Percentiles rank a stretch among this genome's conserved stretches.
Evolutionary conservation across 2,888 invertebrate species (phyloP).

Genomic region (Diarsia mendica): DNA sequence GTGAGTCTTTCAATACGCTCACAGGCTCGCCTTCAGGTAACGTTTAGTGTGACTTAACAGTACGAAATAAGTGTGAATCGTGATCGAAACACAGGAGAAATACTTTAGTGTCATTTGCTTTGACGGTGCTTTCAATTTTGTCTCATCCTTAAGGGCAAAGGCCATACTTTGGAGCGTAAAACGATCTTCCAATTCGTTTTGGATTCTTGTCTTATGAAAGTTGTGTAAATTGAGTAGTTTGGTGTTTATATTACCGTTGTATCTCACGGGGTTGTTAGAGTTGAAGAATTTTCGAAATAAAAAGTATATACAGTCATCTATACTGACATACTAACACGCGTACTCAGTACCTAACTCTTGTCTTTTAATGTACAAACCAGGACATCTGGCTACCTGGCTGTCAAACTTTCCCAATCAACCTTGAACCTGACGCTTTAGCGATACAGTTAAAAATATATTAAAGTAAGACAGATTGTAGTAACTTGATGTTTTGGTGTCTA

Average conservation of each 20-base stretch:
- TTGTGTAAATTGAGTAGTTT: constrained; percentile 1
- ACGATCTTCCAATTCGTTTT: constrained; percentile 57
- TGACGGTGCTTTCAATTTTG: constrained; percentile 73
- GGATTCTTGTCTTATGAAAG: constrained; percentile 24
- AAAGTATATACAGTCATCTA: too few species aligned
- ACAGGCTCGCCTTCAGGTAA: constrained; percentile 75
- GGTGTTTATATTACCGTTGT: constrained; percentile 9
- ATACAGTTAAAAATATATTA: too few species aligned
- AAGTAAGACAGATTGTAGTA: too few species aligned
- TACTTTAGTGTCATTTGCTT: constrained; percentile 76
- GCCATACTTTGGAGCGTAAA: constrained; percentile 61
- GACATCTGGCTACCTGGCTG: too few species aligned
- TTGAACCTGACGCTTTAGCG: too few species aligned
- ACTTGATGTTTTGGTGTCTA: too few species aligned
- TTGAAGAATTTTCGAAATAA: too few species aligned
- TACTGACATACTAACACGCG: too few species aligned
- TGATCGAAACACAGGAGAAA: constrained; percentile 72
- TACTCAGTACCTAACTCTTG: too few species aligned
- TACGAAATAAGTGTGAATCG: constrained; percentile 72
- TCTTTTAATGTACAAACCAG: too few species aligned
- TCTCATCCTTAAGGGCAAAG: constrained; percentile 67
- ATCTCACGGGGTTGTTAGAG: background rate
- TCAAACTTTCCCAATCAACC: too few species aligned
- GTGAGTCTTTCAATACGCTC: constrained; percentile 72
- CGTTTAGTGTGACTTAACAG: constrained; percentile 75